These are phyloP conservation scores for Fringilla coelebs DNA, from an alignment of 2,797 vertebrate species.

Conservation along the genomic window DNA sequence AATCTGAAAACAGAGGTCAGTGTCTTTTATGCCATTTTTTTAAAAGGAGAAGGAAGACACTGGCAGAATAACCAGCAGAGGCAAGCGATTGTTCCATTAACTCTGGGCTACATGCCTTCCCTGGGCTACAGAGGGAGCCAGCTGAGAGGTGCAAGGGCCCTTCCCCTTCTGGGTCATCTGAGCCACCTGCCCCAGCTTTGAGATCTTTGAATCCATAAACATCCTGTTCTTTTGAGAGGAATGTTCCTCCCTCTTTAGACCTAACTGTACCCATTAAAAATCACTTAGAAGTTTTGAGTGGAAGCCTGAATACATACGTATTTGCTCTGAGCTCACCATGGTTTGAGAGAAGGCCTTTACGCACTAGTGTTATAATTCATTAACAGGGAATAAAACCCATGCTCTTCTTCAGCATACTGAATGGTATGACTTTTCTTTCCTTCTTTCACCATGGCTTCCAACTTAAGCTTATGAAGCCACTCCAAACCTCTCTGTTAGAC, in stretches of 20 bases:
- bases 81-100: neutral
- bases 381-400: neutral
- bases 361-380: neutral
- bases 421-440: neutral
- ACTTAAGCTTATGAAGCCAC: neutral
- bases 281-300: neutral
- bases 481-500: neutral
- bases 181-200: neutral
- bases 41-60: neutral
- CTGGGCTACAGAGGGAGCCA: neutral
- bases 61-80: neutral
- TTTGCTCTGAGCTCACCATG: neutral
- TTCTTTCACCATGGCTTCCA: neutral
- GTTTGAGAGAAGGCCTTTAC: neutral
- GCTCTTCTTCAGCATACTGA: neutral
- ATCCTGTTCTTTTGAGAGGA: neutral
- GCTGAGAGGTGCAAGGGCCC: neutral
- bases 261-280: neutral
- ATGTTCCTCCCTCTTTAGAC: neutral
- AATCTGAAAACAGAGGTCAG: neutral
- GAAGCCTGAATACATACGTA: accelerated
- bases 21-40: neutral
- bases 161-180: neutral
- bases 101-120: neutral
- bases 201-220: neutral